phyloP scores from a whole-genome alignment of 2,888 invertebrate genomes.

The Ypsolopha sequella region DNA sequence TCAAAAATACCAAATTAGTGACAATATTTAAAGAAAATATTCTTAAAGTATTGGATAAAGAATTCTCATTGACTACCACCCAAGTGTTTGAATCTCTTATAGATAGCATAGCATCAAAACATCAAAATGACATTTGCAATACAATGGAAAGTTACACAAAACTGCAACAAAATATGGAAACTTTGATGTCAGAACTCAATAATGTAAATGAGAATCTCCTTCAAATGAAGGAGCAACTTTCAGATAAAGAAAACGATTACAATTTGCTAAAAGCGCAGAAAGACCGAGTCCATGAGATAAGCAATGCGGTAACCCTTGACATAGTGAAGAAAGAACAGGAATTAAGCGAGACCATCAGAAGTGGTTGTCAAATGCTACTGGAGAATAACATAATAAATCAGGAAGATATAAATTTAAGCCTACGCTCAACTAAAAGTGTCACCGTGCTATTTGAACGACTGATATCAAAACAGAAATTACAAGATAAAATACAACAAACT shows the following conservation, averaged over 20 bases:
- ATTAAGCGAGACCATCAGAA: constrained; percentile 24
- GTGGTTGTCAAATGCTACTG: constrained; percentile 28
- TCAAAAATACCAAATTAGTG: constrained; percentile 17
- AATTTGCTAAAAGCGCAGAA: constrained; percentile 37
- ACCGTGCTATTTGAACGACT: constrained; percentile 28
- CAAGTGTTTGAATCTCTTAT: constrained; percentile 31
- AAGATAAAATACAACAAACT: constrained; percentile 5
- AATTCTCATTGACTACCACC: constrained; percentile 29
- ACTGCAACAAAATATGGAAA: constrained; percentile 25
- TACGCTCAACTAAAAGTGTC: constrained; percentile 25
- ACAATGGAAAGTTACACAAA: constrained; percentile 23
- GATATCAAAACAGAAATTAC: constrained; percentile 8
- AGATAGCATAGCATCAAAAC: constrained; percentile 23
- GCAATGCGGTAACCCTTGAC: constrained; percentile 44
- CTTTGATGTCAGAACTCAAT: constrained; percentile 25
- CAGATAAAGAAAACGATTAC: constrained; percentile 38
- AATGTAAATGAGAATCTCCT: constrained; percentile 28
- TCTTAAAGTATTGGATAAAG: constrained; percentile 31
- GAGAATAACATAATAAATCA: constrained; percentile 24
- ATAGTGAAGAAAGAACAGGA: constrained; percentile 40
- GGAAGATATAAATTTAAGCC: constrained; percentile 21
- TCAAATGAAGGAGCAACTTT: constrained; percentile 30
- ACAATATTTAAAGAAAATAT: constrained; percentile 32
- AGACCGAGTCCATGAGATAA: constrained; percentile 43
- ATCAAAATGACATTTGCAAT: constrained; percentile 23